phyloP scores from a whole-genome alignment of 2,888 invertebrate genomes.

The Octodonta nipae region DNA sequence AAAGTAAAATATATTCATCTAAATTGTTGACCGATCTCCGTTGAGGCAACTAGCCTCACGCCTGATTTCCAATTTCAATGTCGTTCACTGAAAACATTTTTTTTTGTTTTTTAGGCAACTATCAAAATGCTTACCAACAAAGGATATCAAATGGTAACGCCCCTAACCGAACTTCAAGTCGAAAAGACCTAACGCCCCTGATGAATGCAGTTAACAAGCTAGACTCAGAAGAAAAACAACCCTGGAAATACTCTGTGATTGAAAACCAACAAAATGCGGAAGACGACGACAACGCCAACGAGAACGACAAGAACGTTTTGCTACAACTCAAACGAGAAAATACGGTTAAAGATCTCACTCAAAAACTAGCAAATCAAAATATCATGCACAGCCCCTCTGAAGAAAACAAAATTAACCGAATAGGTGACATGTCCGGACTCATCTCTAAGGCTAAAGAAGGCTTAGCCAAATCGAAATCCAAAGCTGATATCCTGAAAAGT shows the following conservation, averaged over 20 bases:
- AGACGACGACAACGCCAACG: conserved; percentile 38
- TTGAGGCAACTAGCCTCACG: neutral
- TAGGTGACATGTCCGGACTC: conserved; percentile 77
- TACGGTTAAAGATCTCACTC: conserved; percentile 78
- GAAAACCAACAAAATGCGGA: conserved; percentile 27
- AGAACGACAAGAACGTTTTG: conserved; percentile 42
- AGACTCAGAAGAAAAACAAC: conserved; percentile 39
- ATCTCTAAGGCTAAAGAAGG: conserved; percentile 83
- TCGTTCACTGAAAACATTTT: neutral
- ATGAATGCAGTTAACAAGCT: conserved; percentile 44
- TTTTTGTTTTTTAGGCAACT: conserved; percentile 41
- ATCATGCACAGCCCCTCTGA: conserved; percentile 42
- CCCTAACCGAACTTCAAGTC: conserved; percentile 33
- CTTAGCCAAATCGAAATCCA: conserved; percentile 73
- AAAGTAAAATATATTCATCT: too few species aligned
- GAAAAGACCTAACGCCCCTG: conserved; percentile 42
- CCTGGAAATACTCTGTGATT: conserved; percentile 30
- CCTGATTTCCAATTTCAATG: neutral
- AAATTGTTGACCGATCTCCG: neutral
- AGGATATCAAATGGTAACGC: conserved; percentile 47
- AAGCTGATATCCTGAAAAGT: conserved; percentile 61
- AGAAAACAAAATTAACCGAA: conserved; percentile 47
- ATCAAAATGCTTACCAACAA: conserved; percentile 45
- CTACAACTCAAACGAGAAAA: conserved; percentile 66
- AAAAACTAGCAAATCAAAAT: conserved; percentile 64